Percentiles rank a stretch among this genome's conserved stretches.
Evolutionary conservation across 2,113 vertebrate species (phyloP).

Genomic region (Mormoops blainvillei): DNA sequence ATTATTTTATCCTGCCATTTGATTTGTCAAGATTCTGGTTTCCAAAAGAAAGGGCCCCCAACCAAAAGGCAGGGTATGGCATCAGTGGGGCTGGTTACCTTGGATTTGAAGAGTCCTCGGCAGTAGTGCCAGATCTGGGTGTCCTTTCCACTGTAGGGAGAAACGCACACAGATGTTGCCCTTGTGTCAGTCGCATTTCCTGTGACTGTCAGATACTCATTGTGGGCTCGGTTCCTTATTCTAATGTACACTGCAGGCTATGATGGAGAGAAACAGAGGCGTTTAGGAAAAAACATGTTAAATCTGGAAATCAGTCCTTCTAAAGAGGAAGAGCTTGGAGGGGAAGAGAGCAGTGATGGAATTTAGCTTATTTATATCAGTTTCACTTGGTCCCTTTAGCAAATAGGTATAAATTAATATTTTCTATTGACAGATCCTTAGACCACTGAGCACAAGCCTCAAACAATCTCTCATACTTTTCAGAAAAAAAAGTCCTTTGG

Average conservation of each 20-base stretch:
- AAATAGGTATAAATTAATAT: not conserved
- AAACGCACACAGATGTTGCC: slow-evolving; percentile 75
- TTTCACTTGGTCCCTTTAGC: not conserved
- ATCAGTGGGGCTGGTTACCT: slow-evolving; percentile 65
- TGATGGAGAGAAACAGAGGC: not conserved
- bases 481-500: not conserved
- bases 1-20: not conserved
- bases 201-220: slow-evolving; percentile 80
- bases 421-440: not conserved
- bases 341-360: not conserved
- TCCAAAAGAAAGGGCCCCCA: not conserved
- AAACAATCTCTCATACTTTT: not conserved
- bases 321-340: not conserved
- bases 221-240: slow-evolving; percentile 81
- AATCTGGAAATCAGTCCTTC: not conserved
- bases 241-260: slow-evolving; percentile 84
- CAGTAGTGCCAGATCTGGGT: slow-evolving; percentile 87
- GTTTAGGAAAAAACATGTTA: not conserved
- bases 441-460: not conserved
- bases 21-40: not conserved
- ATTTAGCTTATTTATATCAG: not conserved
- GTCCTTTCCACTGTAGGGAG: slow-evolving; percentile 65
- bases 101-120: slow-evolving; percentile 84
- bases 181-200: slow-evolving; percentile 70
- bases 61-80: not conserved